A percentile compares a stretch with the other conserved stretches of the same genome.
These are phyloP conservation scores for Argyra leucocephala DNA, from an alignment of 2,888 invertebrate genomes.

Conservation along the genomic window DNA sequence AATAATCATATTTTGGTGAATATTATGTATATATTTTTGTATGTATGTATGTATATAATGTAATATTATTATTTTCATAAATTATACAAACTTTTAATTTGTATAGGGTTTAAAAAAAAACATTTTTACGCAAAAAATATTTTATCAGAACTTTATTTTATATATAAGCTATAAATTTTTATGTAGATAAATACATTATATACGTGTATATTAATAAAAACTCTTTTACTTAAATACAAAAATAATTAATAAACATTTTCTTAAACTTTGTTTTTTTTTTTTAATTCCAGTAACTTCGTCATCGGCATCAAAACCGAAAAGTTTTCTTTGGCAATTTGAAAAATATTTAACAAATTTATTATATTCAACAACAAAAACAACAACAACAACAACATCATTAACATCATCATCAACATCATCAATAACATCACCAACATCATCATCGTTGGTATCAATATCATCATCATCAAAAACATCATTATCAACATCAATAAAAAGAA, in stretches of 20 bases:
- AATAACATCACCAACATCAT: neutral
- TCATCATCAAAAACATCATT: neutral
- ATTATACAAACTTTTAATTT: too few species aligned
- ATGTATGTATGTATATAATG: too few species aligned
- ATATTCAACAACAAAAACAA: neutral
- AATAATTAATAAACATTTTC: neutral
- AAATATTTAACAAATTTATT: constrained; percentile 4
- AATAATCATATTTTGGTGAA: too few species aligned
- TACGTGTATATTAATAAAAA: too few species aligned
- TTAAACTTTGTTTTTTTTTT: neutral
- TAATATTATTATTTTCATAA: too few species aligned
- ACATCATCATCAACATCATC: constrained; percentile 20
- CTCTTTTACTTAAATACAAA: too few species aligned
- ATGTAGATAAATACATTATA: too few species aligned
- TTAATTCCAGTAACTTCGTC: constrained; percentile 17
- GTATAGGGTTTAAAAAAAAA: too few species aligned
- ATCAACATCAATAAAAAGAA: neutral
- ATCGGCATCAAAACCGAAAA: neutral
- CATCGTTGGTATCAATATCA: neutral
- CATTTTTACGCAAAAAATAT: too few species aligned
- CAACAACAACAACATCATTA: neutral
- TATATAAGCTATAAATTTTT: too few species aligned
- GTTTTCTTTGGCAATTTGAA: neutral
- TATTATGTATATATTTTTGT: too few species aligned
- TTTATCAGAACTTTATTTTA: too few species aligned